Evolutionary conservation across 2,888 invertebrate genomes (phyloP).

Genomic region (Drosophila mulleri): DNA sequence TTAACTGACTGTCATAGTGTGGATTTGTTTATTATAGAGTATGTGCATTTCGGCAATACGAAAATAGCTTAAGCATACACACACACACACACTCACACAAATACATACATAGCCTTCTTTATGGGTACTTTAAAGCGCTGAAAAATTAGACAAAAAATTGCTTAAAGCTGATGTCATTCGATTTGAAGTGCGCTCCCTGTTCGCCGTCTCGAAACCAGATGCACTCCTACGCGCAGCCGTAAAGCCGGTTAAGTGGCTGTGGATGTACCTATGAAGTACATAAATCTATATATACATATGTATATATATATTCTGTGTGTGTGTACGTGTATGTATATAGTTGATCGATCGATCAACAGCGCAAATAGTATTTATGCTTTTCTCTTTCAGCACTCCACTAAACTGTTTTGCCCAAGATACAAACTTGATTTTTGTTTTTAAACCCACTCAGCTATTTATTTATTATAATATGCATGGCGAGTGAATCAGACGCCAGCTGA

Average conservation of each 20-base stretch:
- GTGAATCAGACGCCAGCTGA: constrained; percentile 15
- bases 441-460: constrained; percentile 8
- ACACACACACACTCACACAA: constrained; percentile 5
- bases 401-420: constrained; percentile 4
- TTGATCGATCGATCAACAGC: constrained; percentile 20
- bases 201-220: constrained; percentile 66
- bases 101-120: constrained; percentile 2
- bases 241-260: constrained; percentile 62
- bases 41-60: constrained; percentile 10
- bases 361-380: constrained; percentile 32
- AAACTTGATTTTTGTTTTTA: constrained; percentile 8
- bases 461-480: constrained; percentile 14
- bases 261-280: constrained; percentile 30
- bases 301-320: too few species aligned
- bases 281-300: constrained; percentile 1
- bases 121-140: constrained; percentile 38
- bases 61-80: constrained; percentile 23
- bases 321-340: not conserved
- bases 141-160: constrained; percentile 52
- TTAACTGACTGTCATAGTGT: constrained; percentile 2
- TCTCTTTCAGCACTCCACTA: constrained; percentile 5
- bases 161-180: constrained; percentile 58
- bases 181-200: constrained; percentile 49
- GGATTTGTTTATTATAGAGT: constrained; percentile 36
- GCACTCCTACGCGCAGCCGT: constrained; percentile 73